These are phyloP conservation scores for Chrysolina americana DNA, from an alignment of 2,888 invertebrate genomes.

Conservation along the genomic window DNA sequence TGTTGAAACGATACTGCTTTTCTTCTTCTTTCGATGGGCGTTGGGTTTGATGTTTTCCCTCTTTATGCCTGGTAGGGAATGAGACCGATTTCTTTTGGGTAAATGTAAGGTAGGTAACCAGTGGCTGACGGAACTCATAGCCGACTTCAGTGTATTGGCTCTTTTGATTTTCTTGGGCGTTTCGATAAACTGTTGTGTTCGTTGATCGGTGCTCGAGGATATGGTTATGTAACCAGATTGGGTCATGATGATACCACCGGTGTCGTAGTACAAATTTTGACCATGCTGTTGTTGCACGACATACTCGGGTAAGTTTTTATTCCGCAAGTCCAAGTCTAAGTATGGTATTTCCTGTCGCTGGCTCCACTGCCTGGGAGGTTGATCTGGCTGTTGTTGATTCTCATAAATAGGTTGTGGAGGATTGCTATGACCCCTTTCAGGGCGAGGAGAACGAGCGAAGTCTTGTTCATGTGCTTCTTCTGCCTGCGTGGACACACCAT, in stretches of 20 bases:
- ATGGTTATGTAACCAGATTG: constrained; percentile 86
- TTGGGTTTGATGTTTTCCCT: constrained; percentile 66
- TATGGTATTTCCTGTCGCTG: constrained; percentile 68
- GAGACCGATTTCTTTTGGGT: constrained; percentile 84
- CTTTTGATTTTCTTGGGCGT: constrained; percentile 79
- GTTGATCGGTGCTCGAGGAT: constrained; percentile 72
- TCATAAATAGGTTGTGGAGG: constrained; percentile 61
- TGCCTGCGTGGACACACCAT: constrained; percentile 69
- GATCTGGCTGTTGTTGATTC: constrained; percentile 62
- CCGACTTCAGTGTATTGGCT: constrained; percentile 79
- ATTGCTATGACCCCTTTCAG: constrained; percentile 61
- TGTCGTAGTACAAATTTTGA: constrained; percentile 68
- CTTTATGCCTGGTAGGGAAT: constrained; percentile 83
- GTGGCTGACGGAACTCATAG: constrained; percentile 85
- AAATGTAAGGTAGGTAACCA: constrained; percentile 88
- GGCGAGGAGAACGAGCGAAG: constrained; percentile 69
- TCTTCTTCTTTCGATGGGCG: constrained; percentile 77
- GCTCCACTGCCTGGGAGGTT: constrained; percentile 64
- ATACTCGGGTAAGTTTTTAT: constrained; percentile 72
- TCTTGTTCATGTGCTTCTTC: constrained; percentile 65
- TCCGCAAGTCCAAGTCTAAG: constrained; percentile 69
- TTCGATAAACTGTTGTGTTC: constrained; percentile 67
- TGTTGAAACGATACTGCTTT: constrained; percentile 85
- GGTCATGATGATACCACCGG: constrained; percentile 79
- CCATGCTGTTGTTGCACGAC: constrained; percentile 64